Evolutionary conservation across 2,113 vertebrate genomes (phyloP), one percentile per base, ranked within the genome.

Genomic region (Isichthys henryi): DNA sequence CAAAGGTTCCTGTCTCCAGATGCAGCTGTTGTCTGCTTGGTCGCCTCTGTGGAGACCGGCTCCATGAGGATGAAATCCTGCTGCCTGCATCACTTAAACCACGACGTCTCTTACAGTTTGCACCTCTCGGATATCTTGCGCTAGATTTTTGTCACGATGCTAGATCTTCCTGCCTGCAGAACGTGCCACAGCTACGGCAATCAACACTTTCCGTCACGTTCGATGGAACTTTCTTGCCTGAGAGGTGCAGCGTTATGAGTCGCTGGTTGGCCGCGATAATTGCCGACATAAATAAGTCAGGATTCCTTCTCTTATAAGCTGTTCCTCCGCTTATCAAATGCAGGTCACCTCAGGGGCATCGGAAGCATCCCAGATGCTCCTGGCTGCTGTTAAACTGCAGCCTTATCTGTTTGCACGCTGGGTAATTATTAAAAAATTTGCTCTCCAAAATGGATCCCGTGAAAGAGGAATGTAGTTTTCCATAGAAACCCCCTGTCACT

Each of bases 11-110:
- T 86, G 77, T 91, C 92, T 92, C 91, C 90, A 88, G 90, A 89
- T 70, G 49, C 94, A 95, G 93, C 93, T 94, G 93, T 88, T 91
- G 88, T 93, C 89, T 70, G 91, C 88, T 86, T 85, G 90, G 23
- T 10, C 13, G 46, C 90, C 49, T 56, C 89, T 3, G 58, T 91
- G 92, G 89, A 89, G 50, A 84, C 89, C 56, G 39, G 49, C 89
- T 15, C 27, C 56, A 19, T 70, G 48, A 86, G 27, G 43, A 87
- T 45, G 66, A 23, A 45, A 62, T 27, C 39, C 21, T 27, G 27
- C 27, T 45, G 31, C 15, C 39, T 23, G 6, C 49, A n/a, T 6
- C 48, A 13, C 31, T 9, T 17, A 50, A 43, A 66, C 23, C 45
- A 87, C 6, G 35, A 66, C 31, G 62, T 43, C 9, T 7, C 11